Evolutionary conservation across 2,888 invertebrate species (phyloP).

Genomic region (Hemicrepidius hirtus): DNA sequence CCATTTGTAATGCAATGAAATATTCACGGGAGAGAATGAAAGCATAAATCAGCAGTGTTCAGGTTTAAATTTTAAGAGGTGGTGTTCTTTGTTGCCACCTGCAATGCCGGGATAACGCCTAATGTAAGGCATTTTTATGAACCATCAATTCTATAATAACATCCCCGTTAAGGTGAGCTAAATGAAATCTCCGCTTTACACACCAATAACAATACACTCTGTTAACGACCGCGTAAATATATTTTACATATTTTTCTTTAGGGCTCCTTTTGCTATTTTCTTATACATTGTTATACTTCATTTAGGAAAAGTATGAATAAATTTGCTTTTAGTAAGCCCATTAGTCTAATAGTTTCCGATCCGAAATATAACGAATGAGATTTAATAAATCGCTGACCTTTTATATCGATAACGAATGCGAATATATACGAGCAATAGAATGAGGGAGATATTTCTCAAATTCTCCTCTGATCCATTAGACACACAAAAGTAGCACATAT

Average conservation of each 20-base stretch:
- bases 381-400: not conserved
- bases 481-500: constrained; percentile 19
- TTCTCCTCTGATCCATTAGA: constrained; percentile 15
- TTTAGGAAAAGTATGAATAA: constrained; percentile 7
- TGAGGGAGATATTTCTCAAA: constrained; percentile 8
- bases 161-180: constrained; percentile 36
- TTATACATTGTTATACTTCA: constrained; percentile 3
- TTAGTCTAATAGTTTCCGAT: constrained; percentile 2
- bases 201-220: constrained; percentile 36
- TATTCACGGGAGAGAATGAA: constrained; percentile 65
- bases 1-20: constrained; percentile 69
- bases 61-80: constrained; percentile 53
- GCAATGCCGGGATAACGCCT: constrained; percentile 46
- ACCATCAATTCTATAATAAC: constrained; percentile 47
- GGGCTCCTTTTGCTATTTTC: constrained; percentile 13
- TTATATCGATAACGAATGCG: not conserved
- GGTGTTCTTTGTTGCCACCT: constrained; percentile 44
- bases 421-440: not conserved
- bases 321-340: constrained; percentile 19
- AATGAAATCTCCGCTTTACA: constrained; percentile 49
- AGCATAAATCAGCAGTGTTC: constrained; percentile 61
- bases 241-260: constrained; percentile 38
- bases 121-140: constrained; percentile 49
- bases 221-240: constrained; percentile 36
- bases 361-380: not conserved